Percentiles rank a stretch among this genome's conserved stretches.
phyloP scores from a whole-genome alignment of 2,888 invertebrate species.

The Azorinus chamasolen region DNA sequence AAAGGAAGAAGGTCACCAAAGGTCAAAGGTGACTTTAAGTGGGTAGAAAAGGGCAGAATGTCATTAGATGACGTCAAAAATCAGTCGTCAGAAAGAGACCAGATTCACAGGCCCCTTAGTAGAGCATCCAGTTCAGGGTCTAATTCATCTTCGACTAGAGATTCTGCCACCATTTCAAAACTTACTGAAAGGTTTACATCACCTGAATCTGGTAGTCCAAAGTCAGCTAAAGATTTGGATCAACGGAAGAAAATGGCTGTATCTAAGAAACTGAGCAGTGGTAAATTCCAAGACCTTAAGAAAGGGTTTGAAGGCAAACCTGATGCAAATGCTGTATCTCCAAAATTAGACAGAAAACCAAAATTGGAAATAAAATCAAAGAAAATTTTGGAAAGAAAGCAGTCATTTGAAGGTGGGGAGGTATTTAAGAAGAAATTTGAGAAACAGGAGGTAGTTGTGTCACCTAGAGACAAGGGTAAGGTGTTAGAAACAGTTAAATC shows the following conservation, averaged over 20 bases:
- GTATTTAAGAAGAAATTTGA: constrained; percentile 33
- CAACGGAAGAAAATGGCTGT: constrained; percentile 34
- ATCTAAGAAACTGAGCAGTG: constrained; percentile 48
- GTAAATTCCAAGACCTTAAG: constrained; percentile 56
- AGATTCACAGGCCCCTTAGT: constrained; percentile 44
- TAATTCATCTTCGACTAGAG: constrained; percentile 43
- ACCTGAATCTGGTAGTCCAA: constrained; percentile 28
- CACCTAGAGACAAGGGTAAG: constrained; percentile 46
- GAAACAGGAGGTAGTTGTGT: constrained; percentile 41
- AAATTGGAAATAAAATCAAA: constrained; percentile 42
- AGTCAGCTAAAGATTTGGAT: constrained; percentile 6
- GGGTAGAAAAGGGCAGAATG: constrained; percentile 46
- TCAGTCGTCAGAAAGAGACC: background rate
- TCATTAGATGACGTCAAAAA: constrained; percentile 53
- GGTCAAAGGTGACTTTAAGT: constrained; percentile 32
- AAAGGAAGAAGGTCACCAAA: constrained; percentile 40
- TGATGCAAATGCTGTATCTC: constrained; percentile 12
- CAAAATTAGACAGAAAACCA: constrained; percentile 14
- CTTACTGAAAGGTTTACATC: constrained; percentile 35
- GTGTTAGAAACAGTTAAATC: constrained; percentile 56
- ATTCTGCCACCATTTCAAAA: constrained; percentile 16
- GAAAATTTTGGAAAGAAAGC: constrained; percentile 49
- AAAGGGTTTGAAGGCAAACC: constrained; percentile 59
- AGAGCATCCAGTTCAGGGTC: constrained; percentile 57
- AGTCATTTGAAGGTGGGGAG: constrained; percentile 59